Evolutionary conservation across 2,888 invertebrate genomes (phyloP), one percentile per base, ranked within the genome.

Genomic region (Caenorhabditis doughertyi): DNA sequence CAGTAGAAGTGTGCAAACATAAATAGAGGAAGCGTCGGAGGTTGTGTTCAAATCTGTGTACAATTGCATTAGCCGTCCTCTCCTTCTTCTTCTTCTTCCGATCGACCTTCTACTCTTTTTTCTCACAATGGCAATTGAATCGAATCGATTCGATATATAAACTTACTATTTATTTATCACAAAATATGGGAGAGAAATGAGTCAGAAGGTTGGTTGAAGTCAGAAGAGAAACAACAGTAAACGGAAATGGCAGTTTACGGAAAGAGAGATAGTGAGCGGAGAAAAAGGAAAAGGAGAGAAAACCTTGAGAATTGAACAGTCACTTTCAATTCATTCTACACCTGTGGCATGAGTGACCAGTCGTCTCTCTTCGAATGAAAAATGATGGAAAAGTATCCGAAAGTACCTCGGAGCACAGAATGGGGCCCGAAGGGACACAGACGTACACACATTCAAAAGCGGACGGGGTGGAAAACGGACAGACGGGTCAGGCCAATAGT

Each of bases 241-340:
- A 53, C 62, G 58, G 67, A 67, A 51, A 64, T 32, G 44, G 56
- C 32, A 44, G 35, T 35, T 7, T 7, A 35, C 11, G 35, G 35
- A 60, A 18, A 27, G 11, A 60, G 21, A 47, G 56, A 64, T 27
- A 64, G 44, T 25, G n/a, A 25, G 25, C 25, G 49, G 49, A 44
- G 11, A 13, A 42, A 29, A 21, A 13, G 18, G 42, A 29, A 29
- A 18, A 32, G n/a, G n/a, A n/a, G 74, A 76, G 42, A 42, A 42
- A 76, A 76, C 74, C 74, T 76, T 76, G 74, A 76, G 74, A 51
- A 73, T 73, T 64, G 73, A 74, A 76, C 67, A n/a, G 65, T 67
- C 74, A 76, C 65, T 76, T 76, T 73, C 65, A 23, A 39, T 62
- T 71, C 56, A 35, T 44, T 23, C 21, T 44, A 18, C 35, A 39